phyloP scores from a whole-genome alignment of 2,797 vertebrate species.

The Micromesistius poutassou region DNA sequence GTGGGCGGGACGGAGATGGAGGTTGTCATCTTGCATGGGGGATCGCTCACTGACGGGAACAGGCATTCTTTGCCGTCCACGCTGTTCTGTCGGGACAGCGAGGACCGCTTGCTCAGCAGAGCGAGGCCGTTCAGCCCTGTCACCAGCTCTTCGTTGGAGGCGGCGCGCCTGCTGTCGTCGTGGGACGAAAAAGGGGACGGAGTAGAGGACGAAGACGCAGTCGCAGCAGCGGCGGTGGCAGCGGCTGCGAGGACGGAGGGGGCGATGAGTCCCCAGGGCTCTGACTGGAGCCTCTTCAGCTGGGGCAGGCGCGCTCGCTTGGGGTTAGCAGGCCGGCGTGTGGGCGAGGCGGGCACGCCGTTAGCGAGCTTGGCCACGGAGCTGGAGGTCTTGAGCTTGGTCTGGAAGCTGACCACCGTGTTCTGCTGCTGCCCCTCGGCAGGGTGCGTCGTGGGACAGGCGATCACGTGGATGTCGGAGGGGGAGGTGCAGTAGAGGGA shows the following conservation, averaged over 20 bases:
- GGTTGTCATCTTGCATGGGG: slow-evolving; percentile 65
- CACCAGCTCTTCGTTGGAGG: slow-evolving; percentile 67
- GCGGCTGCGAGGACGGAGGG: slow-evolving; percentile 79
- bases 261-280: slow-evolving; percentile 87
- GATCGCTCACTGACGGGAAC: slow-evolving; percentile 74
- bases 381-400: slow-evolving; percentile 54
- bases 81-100: slow-evolving; percentile 73
- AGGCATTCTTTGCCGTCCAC: slow-evolving; percentile 79
- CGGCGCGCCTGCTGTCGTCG: slow-evolving; percentile 63
- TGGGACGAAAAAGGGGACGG: slow-evolving; percentile 14
- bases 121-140: slow-evolving; percentile 66
- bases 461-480: slow-evolving; percentile 66
- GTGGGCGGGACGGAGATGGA: slow-evolving; percentile 61
- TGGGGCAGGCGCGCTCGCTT: slow-evolving; percentile 81
- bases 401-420: slow-evolving; percentile 69
- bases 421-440: slow-evolving; percentile 64
- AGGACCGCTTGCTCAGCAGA: slow-evolving; percentile 73
- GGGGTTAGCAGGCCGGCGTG: slow-evolving; percentile 51
- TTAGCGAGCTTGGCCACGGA: slow-evolving; percentile 60
- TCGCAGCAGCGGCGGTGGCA: background rate
- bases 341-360: slow-evolving; percentile 66
- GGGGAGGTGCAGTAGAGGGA: slow-evolving; percentile 67
- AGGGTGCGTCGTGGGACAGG: slow-evolving; percentile 45
- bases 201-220: background rate
- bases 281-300: slow-evolving; percentile 85